A percentile compares a stretch with the other conserved stretches of the same genome.
These are phyloP conservation scores for Artemia franciscana DNA, from an alignment of 1,140 invertebrate species.

Conservation along the genomic window DNA sequence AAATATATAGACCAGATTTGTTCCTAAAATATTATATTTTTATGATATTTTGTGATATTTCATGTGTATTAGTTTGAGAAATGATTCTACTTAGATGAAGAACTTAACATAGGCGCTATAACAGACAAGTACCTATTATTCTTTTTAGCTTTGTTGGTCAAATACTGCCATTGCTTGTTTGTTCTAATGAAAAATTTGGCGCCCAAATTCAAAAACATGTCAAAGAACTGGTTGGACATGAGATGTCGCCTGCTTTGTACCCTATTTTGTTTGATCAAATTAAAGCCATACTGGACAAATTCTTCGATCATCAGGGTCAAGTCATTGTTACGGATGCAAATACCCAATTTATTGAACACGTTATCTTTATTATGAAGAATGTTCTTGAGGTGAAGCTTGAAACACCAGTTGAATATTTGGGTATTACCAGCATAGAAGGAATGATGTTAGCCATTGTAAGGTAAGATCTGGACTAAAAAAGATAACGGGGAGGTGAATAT, in stretches of 20 bases:
- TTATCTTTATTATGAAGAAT: slow-evolving; percentile 96
- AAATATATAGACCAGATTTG: not conserved
- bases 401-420: slow-evolving; percentile 59
- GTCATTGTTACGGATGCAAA: slow-evolving; percentile 74
- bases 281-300: slow-evolving; percentile 84
- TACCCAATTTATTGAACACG: slow-evolving; percentile 91
- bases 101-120: too few species aligned
- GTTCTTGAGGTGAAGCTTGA: slow-evolving; percentile 69
- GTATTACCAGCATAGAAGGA: slow-evolving; percentile 81
- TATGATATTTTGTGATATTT: too few species aligned
- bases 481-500: too few species aligned
- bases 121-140: too few species aligned
- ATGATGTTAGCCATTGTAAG: slow-evolving; percentile 87
- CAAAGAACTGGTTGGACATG: slow-evolving; percentile 80
- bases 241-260: slow-evolving; percentile 83
- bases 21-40: too few species aligned
- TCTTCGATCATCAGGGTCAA: slow-evolving; percentile 83
- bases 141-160: slow-evolving; percentile 63
- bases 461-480: slow-evolving; percentile 26
- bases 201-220: slow-evolving; percentile 87
- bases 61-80: too few species aligned
- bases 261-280: slow-evolving; percentile 95
- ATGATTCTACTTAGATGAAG: too few species aligned
- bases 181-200: slow-evolving; percentile 86
- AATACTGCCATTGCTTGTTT: slow-evolving; percentile 61